A percentile compares a stretch with the other conserved stretches of the same genome.
Conservation (phyloP, 1,140 invertebrate species). For the Drosophila biarmipes region DNA sequence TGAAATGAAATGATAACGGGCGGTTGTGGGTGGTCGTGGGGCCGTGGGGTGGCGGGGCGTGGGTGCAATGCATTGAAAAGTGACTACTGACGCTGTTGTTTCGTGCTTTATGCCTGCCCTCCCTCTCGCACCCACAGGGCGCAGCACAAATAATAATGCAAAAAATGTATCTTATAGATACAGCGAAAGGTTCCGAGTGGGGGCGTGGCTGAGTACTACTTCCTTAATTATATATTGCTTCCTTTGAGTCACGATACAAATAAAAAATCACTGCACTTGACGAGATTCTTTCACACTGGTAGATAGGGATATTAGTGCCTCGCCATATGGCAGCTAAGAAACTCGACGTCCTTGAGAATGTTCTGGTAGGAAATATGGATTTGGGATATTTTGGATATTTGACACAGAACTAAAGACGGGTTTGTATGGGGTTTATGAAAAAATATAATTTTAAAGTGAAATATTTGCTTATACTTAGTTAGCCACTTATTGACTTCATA, state of each 20-base stretch:
- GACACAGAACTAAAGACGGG: too few relatives aligned
- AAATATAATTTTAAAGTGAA: too few relatives aligned
- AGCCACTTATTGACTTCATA: too few relatives aligned
- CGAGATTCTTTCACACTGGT: slow-evolving; percentile 8
- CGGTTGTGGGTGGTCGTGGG: neutral
- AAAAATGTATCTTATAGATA: slow-evolving; percentile 75
- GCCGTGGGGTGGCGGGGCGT: neutral
- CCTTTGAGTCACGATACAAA: slow-evolving; percentile 7
- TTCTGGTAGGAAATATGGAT: too few relatives aligned
- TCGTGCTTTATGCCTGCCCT: slow-evolving; percentile 72
- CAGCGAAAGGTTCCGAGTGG: slow-evolving; percentile 28
- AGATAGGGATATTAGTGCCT: neutral
- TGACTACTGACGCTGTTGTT: slow-evolving; percentile 65
- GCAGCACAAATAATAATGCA: slow-evolving; percentile 66
- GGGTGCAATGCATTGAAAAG: slow-evolving; percentile 51
- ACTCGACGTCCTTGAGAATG: slow-evolving; percentile 2
- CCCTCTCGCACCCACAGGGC: neutral
- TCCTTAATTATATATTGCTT: slow-evolving; percentile 4
- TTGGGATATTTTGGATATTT: neutral
- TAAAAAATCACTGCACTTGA: slow-evolving; percentile 12
- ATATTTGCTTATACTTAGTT: too few relatives aligned
- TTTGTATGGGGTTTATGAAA: too few relatives aligned
- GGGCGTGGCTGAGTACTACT: slow-evolving; percentile 26
- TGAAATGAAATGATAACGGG: slow-evolving; percentile 40
- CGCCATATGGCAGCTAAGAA: slow-evolving; percentile 17